Evolutionary conservation across 1,140 invertebrate genomes (phyloP), one percentile per base, ranked within the genome.

Genomic region (Drosophila orosa): DNA sequence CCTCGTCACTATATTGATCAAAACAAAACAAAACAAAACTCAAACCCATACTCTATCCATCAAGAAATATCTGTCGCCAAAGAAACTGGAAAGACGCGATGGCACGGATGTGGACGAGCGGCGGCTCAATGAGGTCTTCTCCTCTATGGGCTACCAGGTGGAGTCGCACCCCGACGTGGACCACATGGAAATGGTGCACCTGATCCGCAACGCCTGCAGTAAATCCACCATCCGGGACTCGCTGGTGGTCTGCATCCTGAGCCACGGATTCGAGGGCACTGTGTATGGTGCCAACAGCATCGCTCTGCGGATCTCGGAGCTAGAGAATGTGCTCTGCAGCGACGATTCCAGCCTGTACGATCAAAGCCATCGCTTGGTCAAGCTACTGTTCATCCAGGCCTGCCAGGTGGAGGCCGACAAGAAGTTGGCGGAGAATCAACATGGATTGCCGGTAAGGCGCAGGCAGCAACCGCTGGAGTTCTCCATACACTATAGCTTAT

Each of bases 301-400:
- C 15, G 73, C 91, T 1, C 33, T 92, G 22, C 61, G 69, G 31
- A 90, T 92, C 9, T 22, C 42, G 1, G 83, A 90, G 9, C 81
- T 92, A 3, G 71, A 91, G 47, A 74, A 81, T 35, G 76, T 91
- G 4, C 65, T 92, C 4, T 83, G 80, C 29, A 66, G 77, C 8
- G 48, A 68, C 5, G 63, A 79, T 2, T 44, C 45, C 19, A n/a
- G 9, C 8, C 59, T 92, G 7, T 37, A 56, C 15, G 61, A 76
- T 54, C 17, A 92, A 90, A 39, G 79, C 80, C 19, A 52, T 52
- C 19, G 31, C 50, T 0, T 54, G 31, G n/a, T 54, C 19, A 92
- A 92, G 69, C 15, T 92, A 5, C 61, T 92, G 0, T 74, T 92
- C 19, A 79, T 92, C 17, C 91, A 92, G 72, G 90, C 91, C 1